phyloP scores from a whole-genome alignment of 2,113 vertebrate genomes.

The Donacobius atricapilla region DNA sequence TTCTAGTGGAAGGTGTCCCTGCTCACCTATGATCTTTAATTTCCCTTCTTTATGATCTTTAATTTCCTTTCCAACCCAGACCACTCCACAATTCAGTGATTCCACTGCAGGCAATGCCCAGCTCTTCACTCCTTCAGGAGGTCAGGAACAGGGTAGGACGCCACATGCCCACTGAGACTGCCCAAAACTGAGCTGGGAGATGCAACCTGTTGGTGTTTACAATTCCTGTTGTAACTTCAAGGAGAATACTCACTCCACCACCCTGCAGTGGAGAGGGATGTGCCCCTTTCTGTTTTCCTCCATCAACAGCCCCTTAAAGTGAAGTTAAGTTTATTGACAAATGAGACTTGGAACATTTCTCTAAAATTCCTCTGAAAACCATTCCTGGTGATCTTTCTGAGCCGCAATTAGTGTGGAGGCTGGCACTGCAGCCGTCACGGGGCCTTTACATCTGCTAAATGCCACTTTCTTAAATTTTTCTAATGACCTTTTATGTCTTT shows the following conservation, averaged over 20 bases:
- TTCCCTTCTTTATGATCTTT: too few species aligned
- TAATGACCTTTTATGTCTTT: slow-evolving; percentile 64
- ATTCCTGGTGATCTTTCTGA: background rate
- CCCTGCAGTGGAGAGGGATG: background rate
- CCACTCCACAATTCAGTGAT: background rate
- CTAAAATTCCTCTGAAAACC: background rate
- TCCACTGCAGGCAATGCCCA: background rate
- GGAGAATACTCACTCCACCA: fast-evolving
- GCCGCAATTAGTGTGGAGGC: background rate
- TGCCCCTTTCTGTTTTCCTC: too few species aligned
- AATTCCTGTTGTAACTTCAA: background rate
- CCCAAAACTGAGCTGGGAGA: background rate
- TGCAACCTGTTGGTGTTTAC: too few species aligned
- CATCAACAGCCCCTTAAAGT: background rate
- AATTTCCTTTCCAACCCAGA: background rate
- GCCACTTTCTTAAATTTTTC: slow-evolving; percentile 58
- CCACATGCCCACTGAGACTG: fast-evolving
- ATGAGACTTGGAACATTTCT: background rate
- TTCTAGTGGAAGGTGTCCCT: background rate
- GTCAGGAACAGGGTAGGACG: fast-evolving
- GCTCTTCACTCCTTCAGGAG: fast-evolving
- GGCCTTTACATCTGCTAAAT: slow-evolving; percentile 53
- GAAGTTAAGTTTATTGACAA: background rate
- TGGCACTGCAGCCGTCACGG: background rate
- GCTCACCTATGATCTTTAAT: too few species aligned